These are phyloP conservation scores for Lithophane leautieri DNA, from an alignment of 2,888 invertebrate species.

Conservation along the genomic window DNA sequence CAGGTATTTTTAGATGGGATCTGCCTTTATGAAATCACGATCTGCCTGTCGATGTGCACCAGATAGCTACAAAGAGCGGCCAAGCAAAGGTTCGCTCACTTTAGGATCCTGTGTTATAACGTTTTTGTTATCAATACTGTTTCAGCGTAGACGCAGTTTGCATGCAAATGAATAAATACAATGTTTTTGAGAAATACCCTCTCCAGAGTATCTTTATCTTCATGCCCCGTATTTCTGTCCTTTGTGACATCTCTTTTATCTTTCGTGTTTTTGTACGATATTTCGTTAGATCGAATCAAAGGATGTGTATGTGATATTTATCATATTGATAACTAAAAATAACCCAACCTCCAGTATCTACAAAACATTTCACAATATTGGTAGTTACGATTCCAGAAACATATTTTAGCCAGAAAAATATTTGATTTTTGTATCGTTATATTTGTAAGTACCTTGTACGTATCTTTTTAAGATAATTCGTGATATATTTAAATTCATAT, in stretches of 20 bases:
- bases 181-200: constrained; percentile 15
- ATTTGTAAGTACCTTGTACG: not conserved
- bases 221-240: constrained; percentile 2
- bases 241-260: constrained; percentile 37
- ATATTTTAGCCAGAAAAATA: constrained; percentile 3
- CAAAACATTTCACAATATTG: not conserved
- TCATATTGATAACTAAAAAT: constrained; percentile 38
- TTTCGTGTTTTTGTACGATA: constrained; percentile 17
- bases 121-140: constrained; percentile 50
- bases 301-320: constrained; percentile 18
- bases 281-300: constrained; percentile 31
- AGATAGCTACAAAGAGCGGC: constrained; percentile 28
- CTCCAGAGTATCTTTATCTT: constrained; percentile 9
- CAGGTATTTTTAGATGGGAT: constrained; percentile 19
- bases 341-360: not conserved
- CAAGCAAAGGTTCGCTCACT: constrained; percentile 21
- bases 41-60: constrained; percentile 24
- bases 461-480: constrained; percentile 21
- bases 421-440: constrained; percentile 22
- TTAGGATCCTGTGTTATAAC: constrained; percentile 13
- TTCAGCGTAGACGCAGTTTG: constrained; percentile 23
- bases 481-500: not conserved
- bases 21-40: constrained; percentile 45
- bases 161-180: constrained; percentile 32
- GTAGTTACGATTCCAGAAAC: constrained; percentile 3